Conservation (phyloP, 2,113 vertebrate species). For the Microtus ochrogaster region DNA sequence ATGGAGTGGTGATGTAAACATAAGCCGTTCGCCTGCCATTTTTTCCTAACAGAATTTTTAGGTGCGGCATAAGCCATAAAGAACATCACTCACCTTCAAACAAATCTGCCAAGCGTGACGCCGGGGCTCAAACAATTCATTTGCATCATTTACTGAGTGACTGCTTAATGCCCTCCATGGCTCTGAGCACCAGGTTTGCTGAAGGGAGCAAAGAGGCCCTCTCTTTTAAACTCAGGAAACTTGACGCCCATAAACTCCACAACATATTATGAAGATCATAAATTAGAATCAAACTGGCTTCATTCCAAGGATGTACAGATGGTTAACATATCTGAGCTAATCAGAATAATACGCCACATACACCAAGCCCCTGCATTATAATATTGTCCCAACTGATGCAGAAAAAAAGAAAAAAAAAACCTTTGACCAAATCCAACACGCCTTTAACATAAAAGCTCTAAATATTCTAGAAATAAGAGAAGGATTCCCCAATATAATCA, state of each 20-base stretch:
- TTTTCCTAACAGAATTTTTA: background rate
- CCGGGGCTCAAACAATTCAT: background rate
- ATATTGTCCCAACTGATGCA: background rate
- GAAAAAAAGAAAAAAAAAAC: too few relatives aligned
- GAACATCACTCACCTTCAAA: conserved; percentile 6
- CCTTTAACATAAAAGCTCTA: background rate
- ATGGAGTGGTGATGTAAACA: background rate
- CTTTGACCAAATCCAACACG: background rate
- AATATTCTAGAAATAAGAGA: background rate
- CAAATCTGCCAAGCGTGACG: background rate
- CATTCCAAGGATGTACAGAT: background rate
- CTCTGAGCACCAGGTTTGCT: background rate
- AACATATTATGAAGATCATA: background rate
- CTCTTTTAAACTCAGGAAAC: background rate
- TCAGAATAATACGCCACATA: background rate
- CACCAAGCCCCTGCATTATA: background rate
- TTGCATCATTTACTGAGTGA: background rate
- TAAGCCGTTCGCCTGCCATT: background rate
- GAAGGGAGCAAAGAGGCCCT: background rate
- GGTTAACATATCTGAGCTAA: background rate
- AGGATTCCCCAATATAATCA: background rate
- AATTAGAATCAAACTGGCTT: background rate
- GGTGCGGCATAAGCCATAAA: background rate
- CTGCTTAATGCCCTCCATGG: background rate
- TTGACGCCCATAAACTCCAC: background rate